These are phyloP conservation scores for Luperina nickerlii DNA, from an alignment of 2,888 invertebrate genomes.

Conservation along the genomic window DNA sequence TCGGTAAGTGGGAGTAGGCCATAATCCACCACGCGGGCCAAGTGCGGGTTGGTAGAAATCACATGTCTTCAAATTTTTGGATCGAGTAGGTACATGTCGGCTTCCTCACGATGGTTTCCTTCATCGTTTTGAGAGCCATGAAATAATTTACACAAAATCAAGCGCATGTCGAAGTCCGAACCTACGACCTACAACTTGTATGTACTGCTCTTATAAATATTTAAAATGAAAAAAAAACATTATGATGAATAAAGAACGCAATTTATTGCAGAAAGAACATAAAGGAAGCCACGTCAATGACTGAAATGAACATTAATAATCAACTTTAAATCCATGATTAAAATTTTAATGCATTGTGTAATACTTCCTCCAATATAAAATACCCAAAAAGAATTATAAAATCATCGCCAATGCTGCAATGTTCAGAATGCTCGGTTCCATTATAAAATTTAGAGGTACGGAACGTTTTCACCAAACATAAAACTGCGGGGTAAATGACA, in stretches of 20 bases:
- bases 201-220: no score
- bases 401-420: background rate
- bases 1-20: no score
- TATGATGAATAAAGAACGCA: background rate
- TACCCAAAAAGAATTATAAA: constrained; percentile 8
- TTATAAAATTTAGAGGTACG: constrained; percentile 19
- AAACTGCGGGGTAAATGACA: background rate
- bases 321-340: background rate
- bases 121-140: no score
- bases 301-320: background rate
- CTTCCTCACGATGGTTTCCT: no score
- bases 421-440: background rate
- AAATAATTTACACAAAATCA: no score
- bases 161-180: no score
- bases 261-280: background rate
- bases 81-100: no score
- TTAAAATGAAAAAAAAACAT: background rate
- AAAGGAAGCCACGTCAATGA: background rate
- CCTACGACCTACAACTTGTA: no score
- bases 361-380: background rate
- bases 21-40: no score
- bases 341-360: background rate
- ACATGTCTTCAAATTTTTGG: no score
- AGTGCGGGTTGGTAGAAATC: no score
- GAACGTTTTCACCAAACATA: constrained; percentile 18